These are phyloP conservation scores for Ephydatia muelleri DNA, from an alignment of 37 sponge, comb jelly and placozoan species.

Conservation along the genomic window DNA sequence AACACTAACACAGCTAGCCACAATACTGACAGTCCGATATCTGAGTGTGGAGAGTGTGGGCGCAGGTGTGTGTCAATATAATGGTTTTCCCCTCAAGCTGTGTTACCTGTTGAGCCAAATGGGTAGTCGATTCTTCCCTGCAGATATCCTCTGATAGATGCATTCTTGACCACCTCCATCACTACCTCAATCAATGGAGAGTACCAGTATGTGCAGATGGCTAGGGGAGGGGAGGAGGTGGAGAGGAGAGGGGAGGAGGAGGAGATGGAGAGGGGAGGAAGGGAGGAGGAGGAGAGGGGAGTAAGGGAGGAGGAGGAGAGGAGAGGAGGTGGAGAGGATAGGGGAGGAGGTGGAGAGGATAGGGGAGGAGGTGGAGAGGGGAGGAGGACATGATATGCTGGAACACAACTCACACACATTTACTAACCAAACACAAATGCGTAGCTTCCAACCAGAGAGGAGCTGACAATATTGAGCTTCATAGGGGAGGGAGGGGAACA, in stretches of 20 bases:
- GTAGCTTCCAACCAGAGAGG: conserved; percentile 36
- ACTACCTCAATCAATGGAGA: conserved; percentile 22
- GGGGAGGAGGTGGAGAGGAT: background rate
- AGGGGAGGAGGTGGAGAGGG: background rate
- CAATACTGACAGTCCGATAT: background rate
- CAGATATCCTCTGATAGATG: conserved; percentile 6
- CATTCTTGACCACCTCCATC: conserved; percentile 15
- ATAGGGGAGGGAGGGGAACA: too few relatives aligned
- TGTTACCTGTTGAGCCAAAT: conserved; percentile 5
- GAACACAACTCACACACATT: background rate
- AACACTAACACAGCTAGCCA: conserved; percentile 17
- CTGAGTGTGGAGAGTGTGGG: background rate
- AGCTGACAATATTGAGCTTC: conserved; percentile 28
- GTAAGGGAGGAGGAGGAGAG: background rate
- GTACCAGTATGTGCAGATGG: conserved; percentile 10
- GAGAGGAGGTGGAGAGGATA: background rate
- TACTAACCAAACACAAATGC: conserved; percentile 27
- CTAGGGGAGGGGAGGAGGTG: conserved; percentile 2
- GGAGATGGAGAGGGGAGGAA: background rate
- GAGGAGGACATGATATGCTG: background rate
- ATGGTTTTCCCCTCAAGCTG: background rate
- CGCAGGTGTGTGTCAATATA: too few relatives aligned
- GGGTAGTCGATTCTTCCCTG: conserved; percentile 1
- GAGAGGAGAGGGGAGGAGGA: background rate
- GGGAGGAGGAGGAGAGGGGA: background rate